Base-by-base conservation (phyloP, 2,888 invertebrate species). In the Tinea pellionella region DNA sequence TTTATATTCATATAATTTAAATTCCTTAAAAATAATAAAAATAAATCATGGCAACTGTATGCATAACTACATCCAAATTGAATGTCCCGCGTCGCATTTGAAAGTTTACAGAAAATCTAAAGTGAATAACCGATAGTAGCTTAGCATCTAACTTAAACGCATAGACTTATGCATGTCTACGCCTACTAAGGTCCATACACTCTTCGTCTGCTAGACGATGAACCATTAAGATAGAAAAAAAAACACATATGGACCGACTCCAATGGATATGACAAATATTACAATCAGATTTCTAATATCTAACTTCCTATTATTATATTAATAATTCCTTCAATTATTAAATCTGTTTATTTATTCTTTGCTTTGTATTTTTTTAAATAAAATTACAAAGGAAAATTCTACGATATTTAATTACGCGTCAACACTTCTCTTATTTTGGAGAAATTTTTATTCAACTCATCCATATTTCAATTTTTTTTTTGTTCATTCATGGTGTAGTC, bases 141-240 rank as follows among this genome's bases (percentile, higher is more conserved):
- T 37, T 37, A 37, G n/a, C 37, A 37, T 9, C n/a, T 37, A 37
- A 37, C 37, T 9, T 6, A 37, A 9, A 6, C 37, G n/a, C n/a
- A n/a, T n/a, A n/a, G n/a, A n/a, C n/a, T n/a, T 37, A n/a, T 37
- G 37, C 37, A 9, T 37, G 37, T 9, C 3, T 37, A 37, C 37
- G 37, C 37, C 37, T 37, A 37, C 37, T 16, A 47, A 47, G 61
- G 61, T 57, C 56, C 65, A 61, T 68, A 66, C 71, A 75, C 68
- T 71, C 72, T 68, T 72, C 70, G 63, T 70, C 68, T 69, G 63
- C 71, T 70, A 76, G 75, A 78, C 77, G 67, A 29, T 55, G n/a
- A 8, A 42, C 60, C 56, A 60, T 15, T 37, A 60, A 60, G 55
- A 13, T 55, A 19, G n/a, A n/a, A 15, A 19, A 32, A 19, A 32